Conservation (phyloP, 2,113 vertebrate species). For the Micronycteris hirsuta region DNA sequence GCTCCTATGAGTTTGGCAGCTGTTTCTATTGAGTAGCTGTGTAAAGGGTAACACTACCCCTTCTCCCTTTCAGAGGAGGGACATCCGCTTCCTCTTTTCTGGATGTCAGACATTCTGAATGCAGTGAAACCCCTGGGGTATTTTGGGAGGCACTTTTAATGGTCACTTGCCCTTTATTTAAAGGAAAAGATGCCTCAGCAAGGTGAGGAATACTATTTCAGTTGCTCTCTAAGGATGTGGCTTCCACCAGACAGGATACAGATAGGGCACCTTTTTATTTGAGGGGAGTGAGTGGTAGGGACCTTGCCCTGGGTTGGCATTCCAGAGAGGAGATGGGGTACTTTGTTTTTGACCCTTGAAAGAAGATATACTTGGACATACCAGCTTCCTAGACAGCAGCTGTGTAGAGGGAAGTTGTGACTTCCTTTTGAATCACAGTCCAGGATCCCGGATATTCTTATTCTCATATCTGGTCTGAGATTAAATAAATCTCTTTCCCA, state of each 20-base stretch:
- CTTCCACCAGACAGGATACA: conserved; percentile 27
- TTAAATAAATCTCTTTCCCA: conserved; percentile 7
- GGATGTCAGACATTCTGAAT: conserved; percentile 14
- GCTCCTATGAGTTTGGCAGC: neutral
- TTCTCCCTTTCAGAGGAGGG: neutral
- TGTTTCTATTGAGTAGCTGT: neutral
- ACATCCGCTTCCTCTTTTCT: conserved; percentile 38
- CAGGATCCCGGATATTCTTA: neutral
- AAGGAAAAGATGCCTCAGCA: conserved; percentile 15
- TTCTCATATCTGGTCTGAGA: conserved; percentile 20
- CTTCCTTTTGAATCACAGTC: conserved; percentile 39
- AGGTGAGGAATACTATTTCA: neutral
- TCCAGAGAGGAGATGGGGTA: neutral
- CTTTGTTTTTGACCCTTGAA: neutral
- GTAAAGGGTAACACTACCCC: neutral
- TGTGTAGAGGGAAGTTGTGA: conserved; percentile 6
- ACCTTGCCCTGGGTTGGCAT: neutral
- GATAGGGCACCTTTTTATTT: neutral
- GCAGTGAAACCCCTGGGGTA: conserved; percentile 41
- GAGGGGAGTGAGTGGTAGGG: neutral
- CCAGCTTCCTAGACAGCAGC: conserved; percentile 26
- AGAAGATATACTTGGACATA: neutral
- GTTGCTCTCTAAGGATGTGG: conserved; percentile 12
- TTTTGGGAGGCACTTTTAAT: conserved; percentile 42
- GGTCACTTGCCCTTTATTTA: conserved; percentile 42